These are phyloP conservation scores for Gastrophysa polygoni DNA, from an alignment of 2,888 invertebrate genomes.

Conservation along the genomic window DNA sequence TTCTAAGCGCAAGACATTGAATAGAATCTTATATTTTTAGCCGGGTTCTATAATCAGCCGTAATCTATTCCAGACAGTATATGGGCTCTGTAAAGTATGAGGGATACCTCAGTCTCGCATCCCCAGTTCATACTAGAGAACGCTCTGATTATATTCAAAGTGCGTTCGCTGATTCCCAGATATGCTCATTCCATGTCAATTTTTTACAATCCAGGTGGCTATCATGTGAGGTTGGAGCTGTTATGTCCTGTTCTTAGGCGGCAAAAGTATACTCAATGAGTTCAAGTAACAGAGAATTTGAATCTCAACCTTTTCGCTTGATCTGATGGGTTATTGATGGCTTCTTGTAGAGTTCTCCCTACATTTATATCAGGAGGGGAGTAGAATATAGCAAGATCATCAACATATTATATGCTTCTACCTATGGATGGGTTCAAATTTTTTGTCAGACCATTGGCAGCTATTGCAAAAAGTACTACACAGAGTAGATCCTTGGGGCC, in stretches of 20 bases:
- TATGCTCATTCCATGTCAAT: neutral
- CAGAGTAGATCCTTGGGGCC: constrained; percentile 32
- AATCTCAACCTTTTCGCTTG: neutral
- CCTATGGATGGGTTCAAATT: constrained; percentile 3
- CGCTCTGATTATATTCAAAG: neutral
- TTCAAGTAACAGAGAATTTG: neutral
- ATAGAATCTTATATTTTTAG: neutral
- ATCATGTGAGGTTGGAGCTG: neutral
- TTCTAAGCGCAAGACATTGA: neutral
- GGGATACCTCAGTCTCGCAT: neutral
- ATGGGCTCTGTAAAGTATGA: neutral
- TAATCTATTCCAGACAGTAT: neutral
- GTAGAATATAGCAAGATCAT: constrained; percentile 13
- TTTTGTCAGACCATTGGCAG: constrained; percentile 17
- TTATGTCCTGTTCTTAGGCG: neutral
- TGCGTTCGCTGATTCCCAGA: neutral
- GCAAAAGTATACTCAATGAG: neutral
- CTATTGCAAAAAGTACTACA: constrained; percentile 25
- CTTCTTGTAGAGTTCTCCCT: neutral
- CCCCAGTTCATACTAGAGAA: neutral
- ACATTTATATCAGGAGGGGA: constrained; percentile 1
- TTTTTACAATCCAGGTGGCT: neutral
- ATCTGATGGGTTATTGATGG: neutral
- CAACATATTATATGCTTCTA: constrained; percentile 13
- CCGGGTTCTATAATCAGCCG: neutral